These are phyloP conservation scores for Tethya wilhelma DNA, from an alignment of 37 sponge, comb jelly and placozoan species.

Conservation along the genomic window DNA sequence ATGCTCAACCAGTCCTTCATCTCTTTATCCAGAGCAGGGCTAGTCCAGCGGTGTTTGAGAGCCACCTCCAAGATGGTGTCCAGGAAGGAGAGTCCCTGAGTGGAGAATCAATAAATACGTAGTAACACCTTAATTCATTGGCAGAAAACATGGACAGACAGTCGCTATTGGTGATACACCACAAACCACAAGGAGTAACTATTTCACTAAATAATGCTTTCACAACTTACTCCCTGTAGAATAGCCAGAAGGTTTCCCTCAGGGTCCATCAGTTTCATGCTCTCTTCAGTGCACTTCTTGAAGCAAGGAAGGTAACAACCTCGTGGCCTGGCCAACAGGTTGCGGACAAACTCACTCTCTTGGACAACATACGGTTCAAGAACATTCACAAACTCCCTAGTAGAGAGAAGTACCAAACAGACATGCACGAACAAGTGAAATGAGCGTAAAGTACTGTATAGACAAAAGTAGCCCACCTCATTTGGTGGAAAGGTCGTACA, in stretches of 20 bases:
- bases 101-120: not conserved
- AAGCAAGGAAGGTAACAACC: constrained; percentile 17
- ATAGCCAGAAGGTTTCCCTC: constrained; percentile 38
- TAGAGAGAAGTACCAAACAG: not conserved
- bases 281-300: not conserved
- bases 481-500: constrained; percentile 48
- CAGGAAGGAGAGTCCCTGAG: constrained; percentile 47
- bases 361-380: constrained; percentile 30
- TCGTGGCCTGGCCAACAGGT: constrained; percentile 26
- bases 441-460: no score
- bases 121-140: not conserved
- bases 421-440: no score
- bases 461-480: no score
- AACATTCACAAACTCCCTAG: constrained; percentile 45
- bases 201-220: not conserved
- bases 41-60: constrained; percentile 21
- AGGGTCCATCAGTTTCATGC: constrained; percentile 4
- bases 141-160: not conserved
- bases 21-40: constrained; percentile 28
- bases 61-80: constrained; percentile 42
- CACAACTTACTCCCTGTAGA: not conserved
- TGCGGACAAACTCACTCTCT: constrained; percentile 34
- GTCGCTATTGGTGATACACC: not conserved
- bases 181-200: not conserved
- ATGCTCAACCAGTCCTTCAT: constrained; percentile 42